Evolutionary conservation across 2,888 invertebrate species (phyloP).

Genomic region (Cheilosia variabilis): DNA sequence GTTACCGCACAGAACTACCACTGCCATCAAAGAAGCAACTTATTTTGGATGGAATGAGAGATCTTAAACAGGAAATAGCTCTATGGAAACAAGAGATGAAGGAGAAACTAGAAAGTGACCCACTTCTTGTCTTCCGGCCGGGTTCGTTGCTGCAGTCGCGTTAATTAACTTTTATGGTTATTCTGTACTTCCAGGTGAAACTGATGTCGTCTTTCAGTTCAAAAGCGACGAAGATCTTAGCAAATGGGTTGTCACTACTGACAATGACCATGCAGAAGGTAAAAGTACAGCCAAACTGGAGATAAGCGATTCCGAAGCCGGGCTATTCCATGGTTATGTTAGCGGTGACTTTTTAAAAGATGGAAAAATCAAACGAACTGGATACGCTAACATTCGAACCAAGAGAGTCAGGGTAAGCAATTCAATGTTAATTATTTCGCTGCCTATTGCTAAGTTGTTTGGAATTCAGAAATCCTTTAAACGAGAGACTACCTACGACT

Average conservation of each 20-base stretch:
- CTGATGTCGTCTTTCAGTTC: slow-evolving; percentile 90
- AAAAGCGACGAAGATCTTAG: slow-evolving; percentile 86
- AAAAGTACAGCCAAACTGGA: slow-evolving; percentile 88
- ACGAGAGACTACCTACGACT: slow-evolving; percentile 88
- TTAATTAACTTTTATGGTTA: neutral
- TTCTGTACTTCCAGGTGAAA: slow-evolving; percentile 85
- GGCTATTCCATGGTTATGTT: slow-evolving; percentile 89
- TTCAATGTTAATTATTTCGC: too few species aligned
- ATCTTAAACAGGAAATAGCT: slow-evolving; percentile 87
- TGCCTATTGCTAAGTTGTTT: neutral
- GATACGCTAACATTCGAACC: slow-evolving; percentile 92
- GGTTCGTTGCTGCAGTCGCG: slow-evolving; percentile 81
- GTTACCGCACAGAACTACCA: slow-evolving; percentile 80
- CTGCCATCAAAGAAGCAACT: slow-evolving; percentile 84
- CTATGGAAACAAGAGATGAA: slow-evolving; percentile 88
- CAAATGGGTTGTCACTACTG: slow-evolving; percentile 90
- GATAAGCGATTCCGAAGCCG: slow-evolving; percentile 88
- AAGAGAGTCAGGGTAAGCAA: slow-evolving; percentile 86
- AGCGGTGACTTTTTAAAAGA: slow-evolving; percentile 90
- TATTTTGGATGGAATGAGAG: slow-evolving; percentile 87
- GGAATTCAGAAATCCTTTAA: slow-evolving; percentile 90
- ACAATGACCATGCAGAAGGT: slow-evolving; percentile 93
- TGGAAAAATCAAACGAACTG: slow-evolving; percentile 90
- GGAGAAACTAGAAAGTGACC: slow-evolving; percentile 87
- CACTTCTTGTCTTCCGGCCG: slow-evolving; percentile 84